phyloP scores from a whole-genome alignment of 2,113 vertebrate species.

The Fulica atra region DNA sequence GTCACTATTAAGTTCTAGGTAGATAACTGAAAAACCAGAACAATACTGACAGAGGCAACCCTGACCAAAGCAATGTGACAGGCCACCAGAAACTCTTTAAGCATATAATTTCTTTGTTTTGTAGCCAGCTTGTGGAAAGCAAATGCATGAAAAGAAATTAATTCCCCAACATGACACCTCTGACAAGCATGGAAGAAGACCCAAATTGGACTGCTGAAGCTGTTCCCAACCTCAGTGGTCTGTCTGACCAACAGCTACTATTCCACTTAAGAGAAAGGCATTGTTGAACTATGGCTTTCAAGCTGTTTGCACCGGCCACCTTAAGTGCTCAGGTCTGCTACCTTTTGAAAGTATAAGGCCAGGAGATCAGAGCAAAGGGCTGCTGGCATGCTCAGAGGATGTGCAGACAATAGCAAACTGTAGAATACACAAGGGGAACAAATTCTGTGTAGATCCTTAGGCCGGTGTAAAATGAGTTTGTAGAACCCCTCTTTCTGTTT shows the following conservation, averaged over 20 bases:
- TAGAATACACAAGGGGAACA: not conserved
- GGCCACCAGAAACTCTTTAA: not conserved
- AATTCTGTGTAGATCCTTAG: not conserved
- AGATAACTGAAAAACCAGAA: not conserved
- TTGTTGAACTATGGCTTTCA: not conserved
- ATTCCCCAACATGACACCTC: not conserved
- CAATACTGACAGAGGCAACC: not conserved
- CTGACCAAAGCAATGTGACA: not conserved
- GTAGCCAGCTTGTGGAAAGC: not conserved
- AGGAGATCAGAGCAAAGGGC: not conserved
- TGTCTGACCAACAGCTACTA: not conserved
- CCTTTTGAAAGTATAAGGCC: not conserved
- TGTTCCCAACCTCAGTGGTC: not conserved
- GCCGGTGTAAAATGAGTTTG: not conserved
- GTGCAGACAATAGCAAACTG: accelerated
- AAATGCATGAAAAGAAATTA: not conserved
- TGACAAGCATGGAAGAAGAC: not conserved
- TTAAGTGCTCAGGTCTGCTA: not conserved
- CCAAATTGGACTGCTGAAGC: not conserved
- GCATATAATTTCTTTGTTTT: not conserved
- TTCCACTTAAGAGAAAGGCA: not conserved
- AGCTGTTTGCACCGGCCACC: not conserved
- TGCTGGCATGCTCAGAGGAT: not conserved
- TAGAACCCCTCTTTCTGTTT: not conserved
- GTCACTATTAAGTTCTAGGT: not conserved